Percentiles rank a stretch among this genome's conserved stretches.
Evolutionary conservation across 2,797 vertebrate genomes (phyloP).

Genomic region (Phoebastria nigripes): DNA sequence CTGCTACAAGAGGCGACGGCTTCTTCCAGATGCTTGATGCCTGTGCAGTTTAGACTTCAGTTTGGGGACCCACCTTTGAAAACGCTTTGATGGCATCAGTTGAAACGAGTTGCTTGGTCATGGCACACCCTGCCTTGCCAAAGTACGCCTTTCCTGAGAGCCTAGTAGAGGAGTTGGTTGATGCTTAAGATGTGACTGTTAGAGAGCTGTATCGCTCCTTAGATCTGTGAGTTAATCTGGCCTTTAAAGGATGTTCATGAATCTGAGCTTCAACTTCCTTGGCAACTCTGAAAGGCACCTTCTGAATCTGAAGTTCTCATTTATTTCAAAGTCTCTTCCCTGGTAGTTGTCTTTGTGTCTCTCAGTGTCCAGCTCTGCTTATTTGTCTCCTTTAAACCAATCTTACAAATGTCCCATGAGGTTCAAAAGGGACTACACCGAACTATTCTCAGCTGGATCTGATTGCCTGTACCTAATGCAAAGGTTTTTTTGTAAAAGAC

Average conservation of each 20-base stretch:
- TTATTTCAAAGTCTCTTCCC: not conserved
- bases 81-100: not conserved
- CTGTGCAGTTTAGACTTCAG: not conserved
- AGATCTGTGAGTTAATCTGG: not conserved
- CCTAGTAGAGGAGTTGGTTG: not conserved
- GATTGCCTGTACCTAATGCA: not conserved
- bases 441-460: not conserved
- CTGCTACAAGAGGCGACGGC: not conserved
- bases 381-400: not conserved
- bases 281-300: not conserved
- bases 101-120: not conserved
- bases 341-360: not conserved
- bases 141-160: not conserved
- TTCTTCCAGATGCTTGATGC: not conserved
- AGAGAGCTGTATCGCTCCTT: not conserved
- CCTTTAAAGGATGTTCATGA: not conserved
- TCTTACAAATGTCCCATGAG: not conserved
- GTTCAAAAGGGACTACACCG: not conserved
- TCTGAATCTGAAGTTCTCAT: not conserved
- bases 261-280: not conserved
- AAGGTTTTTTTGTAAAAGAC: not conserved
- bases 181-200: not conserved
- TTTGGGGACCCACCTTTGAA: not conserved
- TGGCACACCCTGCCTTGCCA: not conserved
- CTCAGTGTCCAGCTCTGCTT: not conserved